Evolutionary conservation across 2,888 invertebrate genomes (phyloP).

Genomic region (Acanthococcus lagerstroemiae): DNA sequence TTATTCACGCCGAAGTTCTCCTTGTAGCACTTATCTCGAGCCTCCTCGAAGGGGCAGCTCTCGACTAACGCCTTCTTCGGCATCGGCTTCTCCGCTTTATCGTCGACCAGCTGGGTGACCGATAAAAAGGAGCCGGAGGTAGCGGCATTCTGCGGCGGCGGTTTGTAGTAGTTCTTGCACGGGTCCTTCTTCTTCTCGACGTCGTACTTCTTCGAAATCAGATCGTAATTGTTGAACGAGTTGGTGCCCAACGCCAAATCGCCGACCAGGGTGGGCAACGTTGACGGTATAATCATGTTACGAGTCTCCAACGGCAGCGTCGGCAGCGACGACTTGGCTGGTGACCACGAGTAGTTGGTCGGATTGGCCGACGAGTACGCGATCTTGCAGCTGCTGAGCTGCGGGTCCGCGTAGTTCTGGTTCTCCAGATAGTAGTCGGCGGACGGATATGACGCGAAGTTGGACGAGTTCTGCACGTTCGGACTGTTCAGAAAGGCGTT

Average conservation of each 20-base stretch:
- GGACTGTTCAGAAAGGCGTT: background rate
- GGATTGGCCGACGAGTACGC: conserved; percentile 16
- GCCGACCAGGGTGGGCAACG: conserved; percentile 52
- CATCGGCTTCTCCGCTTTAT: background rate
- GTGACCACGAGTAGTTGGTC: conserved; percentile 36
- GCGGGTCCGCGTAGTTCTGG: conserved; percentile 12
- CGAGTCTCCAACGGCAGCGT: conserved; percentile 34
- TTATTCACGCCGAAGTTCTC: background rate
- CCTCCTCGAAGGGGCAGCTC: background rate
- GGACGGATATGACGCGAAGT: conserved; percentile 13
- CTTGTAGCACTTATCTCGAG: conserved; percentile 12
- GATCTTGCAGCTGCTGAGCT: conserved; percentile 5
- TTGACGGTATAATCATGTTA: conserved; percentile 42
- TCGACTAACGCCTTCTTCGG: background rate
- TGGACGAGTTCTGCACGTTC: background rate
- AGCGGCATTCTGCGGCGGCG: background rate
- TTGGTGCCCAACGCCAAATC: conserved; percentile 48
- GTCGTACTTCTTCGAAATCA: background rate
- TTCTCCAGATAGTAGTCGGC: conserved; percentile 15
- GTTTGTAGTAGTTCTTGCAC: conserved; percentile 9
- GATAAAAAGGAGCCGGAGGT: conserved; percentile 44
- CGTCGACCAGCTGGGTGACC: conserved; percentile 54
- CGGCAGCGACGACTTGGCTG: conserved; percentile 36
- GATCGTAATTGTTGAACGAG: conserved; percentile 16
- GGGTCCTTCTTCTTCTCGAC: conserved; percentile 3